Percentiles rank a stretch among this genome's conserved stretches.
Evolutionary conservation across 1,140 invertebrate species (phyloP).

Genomic region (Eupeodes corollae): DNA sequence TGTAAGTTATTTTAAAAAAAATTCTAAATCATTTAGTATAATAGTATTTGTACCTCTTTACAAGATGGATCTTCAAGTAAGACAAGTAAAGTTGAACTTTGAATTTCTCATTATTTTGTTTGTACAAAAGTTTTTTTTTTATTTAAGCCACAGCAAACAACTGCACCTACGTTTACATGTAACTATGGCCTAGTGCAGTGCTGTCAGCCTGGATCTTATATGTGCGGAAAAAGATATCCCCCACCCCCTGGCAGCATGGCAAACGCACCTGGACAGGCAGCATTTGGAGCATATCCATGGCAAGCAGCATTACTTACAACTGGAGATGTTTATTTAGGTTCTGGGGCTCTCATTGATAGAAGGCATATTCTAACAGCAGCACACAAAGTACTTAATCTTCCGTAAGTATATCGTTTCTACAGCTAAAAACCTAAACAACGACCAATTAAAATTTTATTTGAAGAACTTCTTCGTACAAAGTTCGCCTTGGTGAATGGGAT

Average conservation of each 20-base stretch:
- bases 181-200: constrained; percentile 22
- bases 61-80: too few species aligned
- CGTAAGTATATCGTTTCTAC: constrained; percentile 40
- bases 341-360: constrained; percentile 51
- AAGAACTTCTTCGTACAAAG: constrained; percentile 37
- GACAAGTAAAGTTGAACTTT: too few species aligned
- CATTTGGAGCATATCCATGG: constrained; percentile 33
- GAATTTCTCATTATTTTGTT: not conserved
- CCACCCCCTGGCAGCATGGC: constrained; percentile 19
- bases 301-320: constrained; percentile 39
- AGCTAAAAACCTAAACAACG: not conserved
- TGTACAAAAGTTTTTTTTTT: not conserved
- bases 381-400: constrained; percentile 48
- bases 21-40: not conserved
- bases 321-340: constrained; percentile 50
- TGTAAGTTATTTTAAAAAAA: constrained; percentile 17
- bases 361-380: constrained; percentile 56
- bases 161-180: constrained; percentile 14
- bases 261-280: constrained; percentile 22
- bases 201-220: constrained; percentile 28
- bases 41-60: not conserved
- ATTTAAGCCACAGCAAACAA: not conserved
- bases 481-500: constrained; percentile 60
- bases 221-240: constrained; percentile 26
- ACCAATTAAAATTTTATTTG: not conserved